Conservation (phyloP, 2,113 vertebrate species). For the Oncorhynchus kisutch region DNA sequence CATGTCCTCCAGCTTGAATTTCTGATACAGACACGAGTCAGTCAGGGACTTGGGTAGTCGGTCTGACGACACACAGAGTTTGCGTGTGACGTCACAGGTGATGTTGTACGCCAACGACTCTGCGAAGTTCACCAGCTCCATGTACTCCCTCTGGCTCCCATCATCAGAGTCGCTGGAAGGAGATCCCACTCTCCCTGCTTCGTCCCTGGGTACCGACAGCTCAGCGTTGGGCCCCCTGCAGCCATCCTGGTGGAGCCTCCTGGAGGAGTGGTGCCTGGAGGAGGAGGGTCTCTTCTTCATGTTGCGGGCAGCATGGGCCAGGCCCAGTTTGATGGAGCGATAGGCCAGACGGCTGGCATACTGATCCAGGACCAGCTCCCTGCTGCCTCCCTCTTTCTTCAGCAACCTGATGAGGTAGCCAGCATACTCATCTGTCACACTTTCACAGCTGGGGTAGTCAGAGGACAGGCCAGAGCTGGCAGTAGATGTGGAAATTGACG, state of each 20-base stretch:
- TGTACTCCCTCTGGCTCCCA: conserved; percentile 56
- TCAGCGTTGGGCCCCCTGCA: conserved; percentile 65
- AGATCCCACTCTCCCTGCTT: conserved; percentile 50
- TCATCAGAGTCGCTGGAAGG: conserved; percentile 30
- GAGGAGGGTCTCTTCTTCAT: conserved; percentile 67
- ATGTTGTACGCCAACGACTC: conserved; percentile 85
- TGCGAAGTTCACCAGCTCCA: conserved; percentile 81
- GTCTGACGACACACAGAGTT: conserved; percentile 68
- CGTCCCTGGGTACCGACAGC: conserved; percentile 45
- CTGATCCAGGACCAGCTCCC: conserved; percentile 89
- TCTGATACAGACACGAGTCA: conserved; percentile 89
- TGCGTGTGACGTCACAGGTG: conserved; percentile 84
- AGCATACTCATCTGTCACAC: conserved; percentile 91
- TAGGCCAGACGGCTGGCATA: conserved; percentile 91
- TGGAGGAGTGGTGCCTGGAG: conserved; percentile 59
- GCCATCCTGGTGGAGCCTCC: conserved; percentile 58
- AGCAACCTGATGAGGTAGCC: conserved; percentile 90
- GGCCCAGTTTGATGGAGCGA: conserved; percentile 85
- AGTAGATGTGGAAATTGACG: conserved; percentile 15
- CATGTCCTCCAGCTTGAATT: conserved; percentile 74
- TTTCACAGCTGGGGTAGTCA: conserved; percentile 91
- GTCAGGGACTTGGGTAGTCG: conserved; percentile 88
- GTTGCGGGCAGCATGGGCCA: conserved; percentile 84
- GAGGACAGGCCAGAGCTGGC: conserved; percentile 76
- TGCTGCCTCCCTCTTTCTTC: conserved; percentile 84